A percentile compares a stretch with the other conserved stretches of the same genome.
phyloP scores from a whole-genome alignment of 2,888 invertebrate species.

The Caenorhabditis virilis region DNA sequence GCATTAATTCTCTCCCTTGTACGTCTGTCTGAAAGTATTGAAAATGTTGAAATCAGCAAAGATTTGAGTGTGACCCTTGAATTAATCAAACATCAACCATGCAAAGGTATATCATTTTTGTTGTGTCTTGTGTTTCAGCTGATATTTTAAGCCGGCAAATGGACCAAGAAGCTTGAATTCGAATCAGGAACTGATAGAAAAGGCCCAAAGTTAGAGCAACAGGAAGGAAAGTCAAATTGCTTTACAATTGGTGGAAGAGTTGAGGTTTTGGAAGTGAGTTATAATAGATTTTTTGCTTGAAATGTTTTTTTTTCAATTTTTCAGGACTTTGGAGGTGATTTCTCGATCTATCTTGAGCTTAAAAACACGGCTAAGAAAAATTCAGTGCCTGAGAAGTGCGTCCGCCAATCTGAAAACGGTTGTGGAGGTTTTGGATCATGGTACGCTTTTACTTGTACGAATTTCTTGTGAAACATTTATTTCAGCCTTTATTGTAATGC shows the following conservation, averaged over 20 bases:
- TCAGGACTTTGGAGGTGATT: constrained; percentile 65
- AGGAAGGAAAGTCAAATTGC: constrained; percentile 41
- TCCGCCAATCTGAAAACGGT: constrained; percentile 59
- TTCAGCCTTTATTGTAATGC: constrained; percentile 67
- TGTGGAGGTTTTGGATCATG: constrained; percentile 67
- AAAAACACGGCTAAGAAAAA: constrained; percentile 63
- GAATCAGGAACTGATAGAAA: constrained; percentile 59
- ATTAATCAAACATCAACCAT: constrained; percentile 67
- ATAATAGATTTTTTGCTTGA: no score
- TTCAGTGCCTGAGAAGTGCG: constrained; percentile 64
- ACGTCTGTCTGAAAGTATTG: constrained; percentile 9
- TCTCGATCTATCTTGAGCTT: constrained; percentile 65
- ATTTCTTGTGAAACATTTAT: neutral
- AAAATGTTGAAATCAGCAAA: constrained; percentile 54
- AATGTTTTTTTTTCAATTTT: no score
- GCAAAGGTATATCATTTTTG: constrained; percentile 40
- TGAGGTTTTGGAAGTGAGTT: constrained; percentile 53
- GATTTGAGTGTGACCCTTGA: constrained; percentile 62
- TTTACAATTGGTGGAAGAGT: constrained; percentile 64
- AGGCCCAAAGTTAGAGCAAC: constrained; percentile 59
- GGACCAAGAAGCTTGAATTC: constrained; percentile 66
- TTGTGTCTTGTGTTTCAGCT: neutral
- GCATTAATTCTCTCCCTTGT: no score
- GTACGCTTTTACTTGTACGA: constrained; percentile 31
- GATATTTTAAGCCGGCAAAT: constrained; percentile 50